phyloP scores from a whole-genome alignment of 1,140 invertebrate species.

The Pogonomyrmex californicus region DNA sequence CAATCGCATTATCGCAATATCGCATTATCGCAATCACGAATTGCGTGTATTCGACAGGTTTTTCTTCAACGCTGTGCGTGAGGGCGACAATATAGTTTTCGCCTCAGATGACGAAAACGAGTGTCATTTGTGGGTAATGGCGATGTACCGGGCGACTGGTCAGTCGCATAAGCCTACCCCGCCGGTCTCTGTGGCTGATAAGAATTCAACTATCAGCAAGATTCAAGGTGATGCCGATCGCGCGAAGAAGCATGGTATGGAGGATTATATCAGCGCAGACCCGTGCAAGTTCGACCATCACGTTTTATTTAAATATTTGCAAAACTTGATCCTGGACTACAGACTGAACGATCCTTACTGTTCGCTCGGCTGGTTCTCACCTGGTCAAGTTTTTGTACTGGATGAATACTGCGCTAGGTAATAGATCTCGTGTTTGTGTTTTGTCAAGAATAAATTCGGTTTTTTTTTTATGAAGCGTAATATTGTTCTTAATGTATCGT shows the following conservation, averaged over 20 bases:
- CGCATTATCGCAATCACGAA: conserved; percentile 5
- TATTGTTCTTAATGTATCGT: not conserved
- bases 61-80: conserved; percentile 99
- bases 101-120: conserved; percentile 99
- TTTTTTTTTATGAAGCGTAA: not conserved
- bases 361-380: conserved; percentile 99
- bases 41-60: conserved; percentile 88
- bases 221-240: conserved; percentile 98
- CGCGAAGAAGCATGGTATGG: conserved; percentile 99
- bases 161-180: conserved; percentile 99
- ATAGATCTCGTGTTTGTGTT: not conserved
- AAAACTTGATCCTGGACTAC: conserved; percentile 97
- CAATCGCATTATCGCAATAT: conserved; percentile 2
- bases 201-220: conserved; percentile 95
- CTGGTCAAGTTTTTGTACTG: conserved; percentile 98
- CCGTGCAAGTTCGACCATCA: conserved; percentile 99
- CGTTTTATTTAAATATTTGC: conserved; percentile 95
- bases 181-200: conserved; percentile 94
- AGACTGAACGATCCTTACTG: conserved; percentile 98
- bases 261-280: conserved; percentile 99
- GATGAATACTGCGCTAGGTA: conserved; percentile 98
- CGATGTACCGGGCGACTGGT: conserved; percentile 99
- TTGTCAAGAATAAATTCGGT: not conserved
- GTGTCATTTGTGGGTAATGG: conserved; percentile 99
- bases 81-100: conserved; percentile 98